A percentile compares a stretch with the other conserved stretches of the same genome.
Conservation (phyloP, 2,797 vertebrate species). For the Acanthurus lineatus region DNA sequence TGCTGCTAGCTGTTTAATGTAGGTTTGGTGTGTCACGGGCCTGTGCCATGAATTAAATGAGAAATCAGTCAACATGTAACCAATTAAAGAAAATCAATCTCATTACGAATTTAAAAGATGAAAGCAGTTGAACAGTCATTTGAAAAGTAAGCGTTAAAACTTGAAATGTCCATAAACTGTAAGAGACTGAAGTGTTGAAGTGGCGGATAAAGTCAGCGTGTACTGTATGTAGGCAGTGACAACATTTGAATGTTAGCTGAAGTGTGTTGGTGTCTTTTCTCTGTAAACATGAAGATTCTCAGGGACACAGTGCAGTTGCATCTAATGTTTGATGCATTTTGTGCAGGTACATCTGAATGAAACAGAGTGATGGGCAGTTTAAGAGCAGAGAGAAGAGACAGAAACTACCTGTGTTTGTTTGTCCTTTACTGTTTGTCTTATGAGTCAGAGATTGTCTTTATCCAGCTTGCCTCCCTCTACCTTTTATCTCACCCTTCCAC, state of each 20-base stretch:
- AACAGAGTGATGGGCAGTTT: not conserved
- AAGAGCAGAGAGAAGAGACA: conserved; percentile 12
- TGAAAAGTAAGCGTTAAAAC: not conserved
- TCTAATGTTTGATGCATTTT: conserved; percentile 6
- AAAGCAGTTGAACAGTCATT: not conserved
- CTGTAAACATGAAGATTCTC: not conserved
- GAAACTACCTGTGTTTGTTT: conserved; percentile 33
- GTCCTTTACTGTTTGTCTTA: conserved; percentile 32
- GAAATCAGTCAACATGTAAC: not conserved
- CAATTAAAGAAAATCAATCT: not conserved
- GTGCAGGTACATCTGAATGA: conserved; percentile 22
- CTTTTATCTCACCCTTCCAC: conserved; percentile 51
- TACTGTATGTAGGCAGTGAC: too few relatives aligned
- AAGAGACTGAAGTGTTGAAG: not conserved
- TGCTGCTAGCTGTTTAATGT: too few relatives aligned
- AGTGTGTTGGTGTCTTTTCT: conserved; percentile 7
- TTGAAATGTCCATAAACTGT: not conserved
- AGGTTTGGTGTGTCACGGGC: too few relatives aligned
- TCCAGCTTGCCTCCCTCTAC: conserved; percentile 21
- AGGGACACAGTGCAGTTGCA: not conserved
- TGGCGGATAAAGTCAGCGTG: not conserved
- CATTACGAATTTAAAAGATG: not conserved
- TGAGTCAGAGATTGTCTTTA: conserved; percentile 64
- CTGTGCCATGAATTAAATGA: not conserved
- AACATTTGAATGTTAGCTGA: not conserved